Conservation (phyloP, 2,797 vertebrate genomes). For the Silurus aristotelis region DNA sequence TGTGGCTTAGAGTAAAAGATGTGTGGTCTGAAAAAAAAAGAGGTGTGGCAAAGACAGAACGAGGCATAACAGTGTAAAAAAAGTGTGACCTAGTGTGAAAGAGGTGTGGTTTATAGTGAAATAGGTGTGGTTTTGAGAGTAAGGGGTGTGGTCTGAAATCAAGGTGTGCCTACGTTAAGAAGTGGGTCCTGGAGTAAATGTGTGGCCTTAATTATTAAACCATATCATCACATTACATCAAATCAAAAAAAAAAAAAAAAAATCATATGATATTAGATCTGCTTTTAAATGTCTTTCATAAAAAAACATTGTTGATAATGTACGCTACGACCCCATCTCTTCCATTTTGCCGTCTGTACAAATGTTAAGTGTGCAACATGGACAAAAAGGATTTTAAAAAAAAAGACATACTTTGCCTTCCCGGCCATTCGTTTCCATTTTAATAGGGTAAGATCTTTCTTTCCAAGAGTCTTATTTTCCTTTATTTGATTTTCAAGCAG, state of each 20-base stretch:
- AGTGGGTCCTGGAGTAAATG: too few relatives aligned
- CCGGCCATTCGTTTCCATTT: slow-evolving; percentile 58
- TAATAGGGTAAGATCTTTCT: slow-evolving; percentile 60
- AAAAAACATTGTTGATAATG: not conserved
- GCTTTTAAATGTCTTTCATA: not conserved
- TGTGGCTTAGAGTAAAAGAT: not conserved
- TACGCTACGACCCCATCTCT: not conserved
- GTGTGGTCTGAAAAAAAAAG: not conserved
- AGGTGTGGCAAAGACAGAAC: not conserved
- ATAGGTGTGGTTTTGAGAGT: too few relatives aligned
- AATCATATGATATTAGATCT: not conserved
- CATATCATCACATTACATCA: not conserved
- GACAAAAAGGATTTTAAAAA: slow-evolving; percentile 40
- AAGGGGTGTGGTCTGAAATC: not conserved
- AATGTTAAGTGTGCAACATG: slow-evolving; percentile 38
- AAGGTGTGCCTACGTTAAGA: not conserved
- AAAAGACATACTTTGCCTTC: slow-evolving; percentile 35
- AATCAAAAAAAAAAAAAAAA: not conserved
- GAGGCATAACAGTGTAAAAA: not conserved
- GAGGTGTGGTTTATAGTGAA: not conserved
- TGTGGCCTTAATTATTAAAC: not conserved
- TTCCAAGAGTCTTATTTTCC: slow-evolving; percentile 55
- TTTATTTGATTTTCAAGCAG: slow-evolving; percentile 57
- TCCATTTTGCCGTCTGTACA: slow-evolving; percentile 20
- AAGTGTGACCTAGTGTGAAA: not conserved